A percentile compares a stretch with the other conserved stretches of the same genome.
phyloP scores from a whole-genome alignment of 1,140 invertebrate genomes.

The Dendrolimus kikuchii region DNA sequence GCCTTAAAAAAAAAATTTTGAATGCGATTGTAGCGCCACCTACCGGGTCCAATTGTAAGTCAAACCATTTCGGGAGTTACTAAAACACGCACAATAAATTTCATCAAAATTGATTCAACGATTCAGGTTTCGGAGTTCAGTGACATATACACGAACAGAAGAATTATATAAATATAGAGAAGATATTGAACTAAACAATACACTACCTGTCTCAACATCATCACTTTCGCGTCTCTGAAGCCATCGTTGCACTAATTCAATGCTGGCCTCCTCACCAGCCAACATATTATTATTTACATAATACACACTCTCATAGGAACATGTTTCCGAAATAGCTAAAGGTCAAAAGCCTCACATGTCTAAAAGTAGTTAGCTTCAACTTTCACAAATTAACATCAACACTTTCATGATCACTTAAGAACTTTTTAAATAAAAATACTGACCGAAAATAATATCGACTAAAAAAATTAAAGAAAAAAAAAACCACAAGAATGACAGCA shows the following conservation, averaged over 20 bases:
- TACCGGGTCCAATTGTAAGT: too few relatives aligned
- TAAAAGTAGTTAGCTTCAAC: background rate
- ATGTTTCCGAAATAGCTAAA: too few relatives aligned
- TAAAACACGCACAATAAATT: too few relatives aligned
- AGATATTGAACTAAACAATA: slow-evolving; percentile 1
- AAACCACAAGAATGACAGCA: slow-evolving; percentile 16
- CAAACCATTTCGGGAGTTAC: too few relatives aligned
- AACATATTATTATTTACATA: slow-evolving; percentile 51
- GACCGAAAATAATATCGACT: background rate
- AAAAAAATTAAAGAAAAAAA: slow-evolving; percentile 6
- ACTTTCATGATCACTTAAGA: slow-evolving; percentile 2
- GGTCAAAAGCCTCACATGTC: too few relatives aligned
- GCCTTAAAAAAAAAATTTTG: too few relatives aligned
- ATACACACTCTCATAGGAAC: background rate
- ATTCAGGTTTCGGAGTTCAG: too few relatives aligned
- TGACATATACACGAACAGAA: background rate
- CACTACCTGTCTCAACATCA: slow-evolving; percentile 44
- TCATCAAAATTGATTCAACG: too few relatives aligned
- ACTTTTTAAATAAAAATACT: slow-evolving; percentile 1
- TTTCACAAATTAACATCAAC: slow-evolving; percentile 1
- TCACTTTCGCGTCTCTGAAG: slow-evolving; percentile 49
- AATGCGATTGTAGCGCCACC: too few relatives aligned
- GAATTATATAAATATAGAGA: background rate
- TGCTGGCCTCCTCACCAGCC: slow-evolving; percentile 57
- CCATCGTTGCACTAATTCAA: slow-evolving; percentile 60